Evolutionary conservation across 2,113 vertebrate genomes (phyloP), one percentile per base, ranked within the genome.

Genomic region (Mobula birostris): DNA sequence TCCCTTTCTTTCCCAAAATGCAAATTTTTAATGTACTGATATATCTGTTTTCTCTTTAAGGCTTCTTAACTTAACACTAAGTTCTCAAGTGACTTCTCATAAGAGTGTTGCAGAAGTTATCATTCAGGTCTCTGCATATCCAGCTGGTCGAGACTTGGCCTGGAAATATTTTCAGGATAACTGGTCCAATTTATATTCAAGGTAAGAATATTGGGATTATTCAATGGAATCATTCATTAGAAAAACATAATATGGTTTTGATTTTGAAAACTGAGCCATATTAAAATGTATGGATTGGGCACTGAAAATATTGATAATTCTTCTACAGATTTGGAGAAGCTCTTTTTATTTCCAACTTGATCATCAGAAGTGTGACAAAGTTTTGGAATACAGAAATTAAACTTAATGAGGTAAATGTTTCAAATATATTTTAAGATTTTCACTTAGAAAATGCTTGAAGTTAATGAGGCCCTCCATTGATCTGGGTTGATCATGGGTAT

Each of bases 61-160:
- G 95, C 97, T 99, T 95, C 96, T 99, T 95, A 99, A 99, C 95
- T 97, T 99, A 94, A 99, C 98, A 5, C 96, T 99, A 95, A 99
- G 97, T 96, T 98, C 99, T 0, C 98, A 99, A 95, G 97, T 99
- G 96, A 98, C 99, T 77, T 97, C 99, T 12, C 98, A 99, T 96
- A 98, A 99, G 97, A 98, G 99, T 94, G 98, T 98, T 94, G 98
- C 99, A 94, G 99, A 99, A 95, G 98, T 99, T 92, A 99, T 99
- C 96, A 99, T 99, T 95, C 98, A 99, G 0, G 98, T 99, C 66
- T 98, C 98, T 94, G 96, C 98, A 94, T 99, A 99, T 96, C 98
- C 99, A 66, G 98, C 98, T 94, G 99, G 99, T 87, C 97, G 99
- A 40, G 98, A 98, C 95, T 97, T 99, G 95, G 98, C 99, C 94